Base-by-base conservation (phyloP, 92 coral and sea anemone species). In the Parazoanthus atlanticus region DNA sequence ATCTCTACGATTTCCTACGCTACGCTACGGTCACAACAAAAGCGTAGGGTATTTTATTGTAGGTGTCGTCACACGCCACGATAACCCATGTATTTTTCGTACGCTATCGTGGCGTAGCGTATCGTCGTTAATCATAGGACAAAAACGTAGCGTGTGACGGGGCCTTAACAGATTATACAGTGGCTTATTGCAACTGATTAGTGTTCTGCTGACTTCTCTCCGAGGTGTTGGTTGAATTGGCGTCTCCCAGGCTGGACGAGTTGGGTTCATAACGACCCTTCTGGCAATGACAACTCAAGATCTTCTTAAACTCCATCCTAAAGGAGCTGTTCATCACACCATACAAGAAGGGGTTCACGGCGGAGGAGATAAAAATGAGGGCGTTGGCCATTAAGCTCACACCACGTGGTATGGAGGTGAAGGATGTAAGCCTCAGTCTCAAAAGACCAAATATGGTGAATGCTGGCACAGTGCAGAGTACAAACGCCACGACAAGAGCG, bases 301-400 rank as follows among this genome's bases (percentile, higher is more conserved):
- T 84, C 79, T 84, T 31, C 38, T 84, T 84, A 49, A 84, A 84
- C 61, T 84, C 87, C 66, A 12, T 84, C 74, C 87, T 43, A 32
- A 84, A 84, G 87, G 87, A 84, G 6, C 65, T 69, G 78, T 84
- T 84, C 87, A 84, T 84, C 17, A 84, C 77, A 21, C 87, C 87
- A 43, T 84, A 84, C 87, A 84, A 49, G 66, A 84, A 69, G 8
- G 87, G 87, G 46, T 84, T 84, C 65, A 84, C 87, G 26, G 87
- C 87, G 32, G 87, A 84, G 8, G 87, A 84, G 67, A 46, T 46
- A 30, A 84, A 84, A 21, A 84, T 84, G 66, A 84, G 87, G 78
- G 46, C 87, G 67, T 84, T 84, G 65, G 87, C 87, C 87, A 70
- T 84, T 17, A 84, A 21, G n/a, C 87, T 67, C n/a, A 84, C 78